These are phyloP conservation scores for Alces alces DNA, from an alignment of 2,113 vertebrate genomes.

Conservation along the genomic window DNA sequence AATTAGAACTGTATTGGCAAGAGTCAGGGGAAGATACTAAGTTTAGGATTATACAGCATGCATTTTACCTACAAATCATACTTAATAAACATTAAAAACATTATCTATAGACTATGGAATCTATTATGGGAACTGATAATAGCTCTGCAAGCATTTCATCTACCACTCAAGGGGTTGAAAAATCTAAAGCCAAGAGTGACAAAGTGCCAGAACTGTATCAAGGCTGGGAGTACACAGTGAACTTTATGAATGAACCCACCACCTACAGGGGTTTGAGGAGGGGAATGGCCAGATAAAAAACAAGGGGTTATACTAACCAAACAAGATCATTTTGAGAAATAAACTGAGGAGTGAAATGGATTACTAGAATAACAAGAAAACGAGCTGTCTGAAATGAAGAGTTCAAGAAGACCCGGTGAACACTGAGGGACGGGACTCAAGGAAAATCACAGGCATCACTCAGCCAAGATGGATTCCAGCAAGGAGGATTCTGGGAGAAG, in stretches of 20 bases:
- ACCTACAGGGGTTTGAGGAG: not conserved
- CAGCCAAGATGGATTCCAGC: not conserved
- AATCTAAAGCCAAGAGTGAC: not conserved
- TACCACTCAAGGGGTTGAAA: not conserved
- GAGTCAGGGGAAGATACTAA: not conserved
- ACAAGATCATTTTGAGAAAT: not conserved
- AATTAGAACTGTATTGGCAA: not conserved
- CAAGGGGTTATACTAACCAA: not conserved
- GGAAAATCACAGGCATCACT: not conserved
- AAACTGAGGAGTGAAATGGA: not conserved
- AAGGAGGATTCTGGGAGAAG: not conserved
- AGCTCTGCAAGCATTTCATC: not conserved
- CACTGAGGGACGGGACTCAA: not conserved
- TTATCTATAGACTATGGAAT: not conserved
- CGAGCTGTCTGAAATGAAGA: not conserved
- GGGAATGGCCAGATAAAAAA: not conserved
- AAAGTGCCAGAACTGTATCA: not conserved
- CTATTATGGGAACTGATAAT: not conserved
- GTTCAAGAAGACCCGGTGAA: not conserved
- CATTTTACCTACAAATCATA: not conserved
- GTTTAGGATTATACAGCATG: not conserved
- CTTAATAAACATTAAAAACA: not conserved
- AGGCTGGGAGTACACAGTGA: not conserved
- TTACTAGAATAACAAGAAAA: not conserved
- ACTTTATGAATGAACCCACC: not conserved